Evolutionary conservation across 2,888 invertebrate genomes (phyloP).

Genomic region (Bruchidius siliquastri): DNA sequence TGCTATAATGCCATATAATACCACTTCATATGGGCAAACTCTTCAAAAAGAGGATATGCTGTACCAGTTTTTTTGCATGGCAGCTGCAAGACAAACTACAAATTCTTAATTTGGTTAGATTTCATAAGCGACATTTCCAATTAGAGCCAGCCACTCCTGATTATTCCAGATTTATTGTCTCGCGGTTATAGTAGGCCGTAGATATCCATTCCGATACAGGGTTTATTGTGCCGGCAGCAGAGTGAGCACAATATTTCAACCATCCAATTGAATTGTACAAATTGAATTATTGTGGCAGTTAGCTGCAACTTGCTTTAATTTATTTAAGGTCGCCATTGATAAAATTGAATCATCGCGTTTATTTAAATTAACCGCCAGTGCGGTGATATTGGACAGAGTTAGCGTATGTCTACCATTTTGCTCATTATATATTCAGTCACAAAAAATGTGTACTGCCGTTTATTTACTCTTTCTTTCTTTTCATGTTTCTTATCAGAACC

Average conservation of each 20-base stretch:
- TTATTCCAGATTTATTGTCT: not conserved
- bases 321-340: not conserved
- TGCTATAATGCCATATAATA: too few relatives aligned
- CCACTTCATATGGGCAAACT: too few relatives aligned
- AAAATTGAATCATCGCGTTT: not conserved
- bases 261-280: not conserved
- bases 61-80: too few relatives aligned
- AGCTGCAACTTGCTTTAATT: not conserved
- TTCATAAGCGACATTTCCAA: not conserved
- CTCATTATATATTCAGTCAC: too few relatives aligned
- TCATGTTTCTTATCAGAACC: too few relatives aligned
- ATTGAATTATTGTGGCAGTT: not conserved
- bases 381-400: not conserved
- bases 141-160: not conserved
- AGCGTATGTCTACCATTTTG: too few relatives aligned
- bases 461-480: too few relatives aligned
- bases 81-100: not conserved
- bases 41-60: too few relatives aligned
- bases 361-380: not conserved
- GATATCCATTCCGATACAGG: not conserved
- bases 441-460: too few relatives aligned
- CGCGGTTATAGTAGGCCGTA: not conserved
- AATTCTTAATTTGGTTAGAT: not conserved
- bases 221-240: not conserved
- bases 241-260: not conserved